phyloP scores from a whole-genome alignment of 2,113 vertebrate species.

The Scomber colias region DNA sequence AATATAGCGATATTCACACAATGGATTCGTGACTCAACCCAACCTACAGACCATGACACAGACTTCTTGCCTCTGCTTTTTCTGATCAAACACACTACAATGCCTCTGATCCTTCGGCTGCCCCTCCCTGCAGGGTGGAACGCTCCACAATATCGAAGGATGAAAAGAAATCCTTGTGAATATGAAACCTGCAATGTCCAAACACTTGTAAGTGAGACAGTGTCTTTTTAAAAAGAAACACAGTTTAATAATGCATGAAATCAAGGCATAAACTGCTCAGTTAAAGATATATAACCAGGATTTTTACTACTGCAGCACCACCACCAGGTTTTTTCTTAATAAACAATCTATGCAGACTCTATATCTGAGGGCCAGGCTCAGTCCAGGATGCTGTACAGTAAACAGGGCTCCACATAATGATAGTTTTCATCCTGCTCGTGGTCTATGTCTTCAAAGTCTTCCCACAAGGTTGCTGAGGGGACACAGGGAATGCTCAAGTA shows the following conservation, averaged over 20 bases:
- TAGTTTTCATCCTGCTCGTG: slow-evolving; percentile 71
- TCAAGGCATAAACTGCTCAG: slow-evolving; percentile 4
- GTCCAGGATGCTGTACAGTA: slow-evolving; percentile 58
- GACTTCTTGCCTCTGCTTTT: not conserved
- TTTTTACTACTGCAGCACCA: slow-evolving; percentile 6
- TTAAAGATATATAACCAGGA: not conserved
- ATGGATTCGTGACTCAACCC: slow-evolving; percentile 1
- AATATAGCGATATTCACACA: slow-evolving; percentile 13
- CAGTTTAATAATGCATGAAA: slow-evolving; percentile 35
- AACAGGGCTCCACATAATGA: slow-evolving; percentile 77
- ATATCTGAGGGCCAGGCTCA: slow-evolving; percentile 38
- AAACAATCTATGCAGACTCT: slow-evolving; percentile 35
- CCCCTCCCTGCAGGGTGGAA: slow-evolving; percentile 41
- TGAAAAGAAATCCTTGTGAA: slow-evolving; percentile 33
- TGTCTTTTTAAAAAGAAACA: not conserved
- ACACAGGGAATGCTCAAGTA: slow-evolving; percentile 72
- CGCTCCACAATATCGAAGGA: slow-evolving; percentile 36
- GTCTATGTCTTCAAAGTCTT: slow-evolving; percentile 77
- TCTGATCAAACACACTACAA: slow-evolving; percentile 45
- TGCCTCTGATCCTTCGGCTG: slow-evolving; percentile 38
- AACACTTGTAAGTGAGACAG: not conserved
- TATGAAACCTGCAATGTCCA: not conserved
- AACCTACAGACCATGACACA: slow-evolving; percentile 24
- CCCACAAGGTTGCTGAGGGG: slow-evolving; percentile 76
- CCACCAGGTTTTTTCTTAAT: slow-evolving; percentile 29